Evolutionary conservation across 2,797 vertebrate genomes (phyloP).

Genomic region (Erethizon dorsatum): DNA sequence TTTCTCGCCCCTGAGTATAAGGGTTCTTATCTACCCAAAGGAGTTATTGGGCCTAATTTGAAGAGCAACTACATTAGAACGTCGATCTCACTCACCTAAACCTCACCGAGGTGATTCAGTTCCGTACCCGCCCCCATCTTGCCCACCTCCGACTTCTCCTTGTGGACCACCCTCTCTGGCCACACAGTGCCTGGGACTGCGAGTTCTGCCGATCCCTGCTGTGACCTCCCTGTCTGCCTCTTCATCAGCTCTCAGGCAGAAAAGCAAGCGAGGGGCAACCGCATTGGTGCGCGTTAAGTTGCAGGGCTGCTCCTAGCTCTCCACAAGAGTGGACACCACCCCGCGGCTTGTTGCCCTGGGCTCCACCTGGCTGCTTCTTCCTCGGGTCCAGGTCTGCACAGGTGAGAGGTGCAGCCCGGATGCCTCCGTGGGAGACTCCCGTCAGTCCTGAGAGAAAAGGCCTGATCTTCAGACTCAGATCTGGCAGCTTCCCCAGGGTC

Average conservation of each 20-base stretch:
- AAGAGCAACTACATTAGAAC: neutral
- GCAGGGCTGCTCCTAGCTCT: neutral
- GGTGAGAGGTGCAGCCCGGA: neutral
- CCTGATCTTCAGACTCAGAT: neutral
- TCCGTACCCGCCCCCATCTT: neutral
- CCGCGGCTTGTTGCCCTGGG: neutral
- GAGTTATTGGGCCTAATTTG: neutral
- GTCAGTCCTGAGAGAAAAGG: neutral
- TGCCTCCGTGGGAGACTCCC: neutral
- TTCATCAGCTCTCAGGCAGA: neutral
- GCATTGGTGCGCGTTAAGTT: neutral
- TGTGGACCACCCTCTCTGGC: neutral
- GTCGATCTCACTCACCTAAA: neutral
- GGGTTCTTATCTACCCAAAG: neutral
- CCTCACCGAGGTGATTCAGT: neutral
- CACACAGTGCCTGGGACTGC: accelerated
- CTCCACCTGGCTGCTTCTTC: neutral
- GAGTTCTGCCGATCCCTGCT: neutral
- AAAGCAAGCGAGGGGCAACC: neutral
- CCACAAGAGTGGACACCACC: neutral
- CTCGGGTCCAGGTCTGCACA: neutral
- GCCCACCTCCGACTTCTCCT: neutral
- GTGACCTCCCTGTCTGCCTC: accelerated
- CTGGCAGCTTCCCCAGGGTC: neutral
- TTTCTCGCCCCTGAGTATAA: neutral